A percentile compares a stretch with the other conserved stretches of the same genome.
These are phyloP conservation scores for Dipodomys stephensi DNA, from an alignment of 2,113 vertebrate genomes.

Conservation along the genomic window DNA sequence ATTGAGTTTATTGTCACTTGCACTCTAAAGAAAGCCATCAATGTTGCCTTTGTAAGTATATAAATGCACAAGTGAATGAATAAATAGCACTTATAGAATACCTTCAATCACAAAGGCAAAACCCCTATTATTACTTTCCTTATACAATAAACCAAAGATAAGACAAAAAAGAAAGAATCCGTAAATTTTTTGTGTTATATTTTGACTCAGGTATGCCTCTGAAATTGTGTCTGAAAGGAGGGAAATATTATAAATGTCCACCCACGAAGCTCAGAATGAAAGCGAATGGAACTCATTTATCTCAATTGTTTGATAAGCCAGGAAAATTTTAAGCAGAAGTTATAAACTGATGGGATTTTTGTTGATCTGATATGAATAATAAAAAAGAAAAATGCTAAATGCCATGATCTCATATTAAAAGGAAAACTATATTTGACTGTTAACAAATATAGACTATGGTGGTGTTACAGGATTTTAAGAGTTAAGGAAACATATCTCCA, in stretches of 20 bases:
- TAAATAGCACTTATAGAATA: neutral
- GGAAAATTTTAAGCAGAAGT: conserved; percentile 44
- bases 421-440: neutral
- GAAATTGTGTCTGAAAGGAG: conserved; percentile 56
- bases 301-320: conserved; percentile 53
- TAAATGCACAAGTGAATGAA: too few relatives aligned
- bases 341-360: conserved; percentile 63
- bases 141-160: conserved; percentile 40
- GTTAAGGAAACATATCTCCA: neutral
- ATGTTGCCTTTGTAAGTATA: too few relatives aligned
- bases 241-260: conserved; percentile 18
- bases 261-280: conserved; percentile 13
- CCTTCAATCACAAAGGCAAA: conserved; percentile 12
- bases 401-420: neutral
- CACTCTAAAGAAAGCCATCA: neutral
- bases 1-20: neutral
- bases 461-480: neutral
- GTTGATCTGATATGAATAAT: conserved; percentile 59
- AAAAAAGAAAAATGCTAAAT: conserved; percentile 30
- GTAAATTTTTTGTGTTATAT: neutral
- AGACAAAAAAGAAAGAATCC: neutral
- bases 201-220: neutral
- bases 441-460: neutral
- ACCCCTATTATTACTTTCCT: neutral
- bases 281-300: conserved; percentile 58